Evolutionary conservation across 2,797 vertebrate genomes (phyloP), one percentile per base, ranked within the genome.

Genomic region (Danio tinwini): DNA sequence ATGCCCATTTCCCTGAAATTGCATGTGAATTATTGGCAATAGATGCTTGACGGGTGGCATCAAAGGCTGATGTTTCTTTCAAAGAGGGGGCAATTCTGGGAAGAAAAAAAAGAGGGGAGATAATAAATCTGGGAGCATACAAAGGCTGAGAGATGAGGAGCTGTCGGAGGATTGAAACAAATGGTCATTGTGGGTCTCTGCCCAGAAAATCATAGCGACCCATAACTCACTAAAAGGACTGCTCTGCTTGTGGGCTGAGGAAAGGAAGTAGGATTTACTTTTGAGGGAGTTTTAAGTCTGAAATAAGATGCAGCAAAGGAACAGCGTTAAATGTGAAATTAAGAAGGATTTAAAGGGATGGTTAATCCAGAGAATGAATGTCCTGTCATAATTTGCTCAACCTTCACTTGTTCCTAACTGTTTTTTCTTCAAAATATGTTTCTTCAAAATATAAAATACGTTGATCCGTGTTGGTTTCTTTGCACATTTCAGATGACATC

Each of bases 171-270:
- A 16, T 21, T 14, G 37, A 71, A 62, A 62, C 17, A 62, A 78
- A 71, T 62, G 47, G 17, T 50, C n/a, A 39, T 16, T 78, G 55
- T 29, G 37, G 7, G 55, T 70, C 55, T 78, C 29, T 10, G 44
- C 65, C 37, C 37, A 62, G 55, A 21, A 78, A 70, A 21, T 62
- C 37, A 63, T 62, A 45, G 45, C 0, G 5, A 44, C 37, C 14
- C 47, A 63, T 63, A 78, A 78, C 49, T 71, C 56, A 71, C 29
- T 69, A 21, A 70, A 78, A 78, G 29, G 4, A 42, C 29, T 61
- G 1, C 16, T n/a, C 49, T 42, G 75, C 49, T 69, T 77, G 53
- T 0, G n/a, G 37, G 42, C 67, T 10, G 2, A 55, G 7, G 40
- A 19, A 50, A 6, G 6, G 1, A 16, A 17, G 16, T 13, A 42